Evolutionary conservation across 1,140 invertebrate species (phyloP).

Genomic region (Chymomyza costata): DNA sequence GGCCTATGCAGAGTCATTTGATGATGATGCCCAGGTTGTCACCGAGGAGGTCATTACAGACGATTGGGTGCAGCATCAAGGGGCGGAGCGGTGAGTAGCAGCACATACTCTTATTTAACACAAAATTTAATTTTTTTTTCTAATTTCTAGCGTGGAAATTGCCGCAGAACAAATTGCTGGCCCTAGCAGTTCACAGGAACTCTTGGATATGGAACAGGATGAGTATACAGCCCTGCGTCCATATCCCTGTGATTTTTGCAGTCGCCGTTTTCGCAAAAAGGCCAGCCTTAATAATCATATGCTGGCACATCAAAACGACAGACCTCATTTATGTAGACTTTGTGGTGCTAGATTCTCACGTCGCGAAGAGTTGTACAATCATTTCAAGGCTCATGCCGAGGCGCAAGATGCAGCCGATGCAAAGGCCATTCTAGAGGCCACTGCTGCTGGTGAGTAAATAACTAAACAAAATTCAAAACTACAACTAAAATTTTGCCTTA

Average conservation of each 20-base stretch:
- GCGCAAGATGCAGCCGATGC: slow-evolving; percentile 77
- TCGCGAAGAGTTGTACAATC: slow-evolving; percentile 86
- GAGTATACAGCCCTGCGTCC: slow-evolving; percentile 87
- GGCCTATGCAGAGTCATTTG: slow-evolving; percentile 76
- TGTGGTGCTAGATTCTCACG: slow-evolving; percentile 86
- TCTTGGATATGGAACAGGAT: slow-evolving; percentile 86
- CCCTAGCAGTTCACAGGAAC: slow-evolving; percentile 77
- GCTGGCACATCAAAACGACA: slow-evolving; percentile 87
- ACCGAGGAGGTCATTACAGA: slow-evolving; percentile 87
- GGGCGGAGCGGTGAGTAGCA: slow-evolving; percentile 80
- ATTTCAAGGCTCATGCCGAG: slow-evolving; percentile 85
- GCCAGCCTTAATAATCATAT: slow-evolving; percentile 89
- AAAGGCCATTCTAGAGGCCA: slow-evolving; percentile 39
- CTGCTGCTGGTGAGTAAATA: too few species aligned
- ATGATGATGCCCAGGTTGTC: slow-evolving; percentile 75
- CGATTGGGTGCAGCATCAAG: slow-evolving; percentile 83
- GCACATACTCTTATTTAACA: not conserved
- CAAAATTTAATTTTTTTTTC: not conserved
- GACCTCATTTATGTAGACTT: slow-evolving; percentile 85
- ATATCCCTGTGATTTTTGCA: slow-evolving; percentile 90
- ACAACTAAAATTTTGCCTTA: too few species aligned
- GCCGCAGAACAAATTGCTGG: slow-evolving; percentile 79
- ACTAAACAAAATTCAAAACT: too few species aligned
- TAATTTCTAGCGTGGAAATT: slow-evolving; percentile 78
- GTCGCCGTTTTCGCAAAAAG: slow-evolving; percentile 87